Evolutionary conservation across 2,888 invertebrate species (phyloP), one percentile per base, ranked within the genome.

Genomic region (Thalpophila matura): DNA sequence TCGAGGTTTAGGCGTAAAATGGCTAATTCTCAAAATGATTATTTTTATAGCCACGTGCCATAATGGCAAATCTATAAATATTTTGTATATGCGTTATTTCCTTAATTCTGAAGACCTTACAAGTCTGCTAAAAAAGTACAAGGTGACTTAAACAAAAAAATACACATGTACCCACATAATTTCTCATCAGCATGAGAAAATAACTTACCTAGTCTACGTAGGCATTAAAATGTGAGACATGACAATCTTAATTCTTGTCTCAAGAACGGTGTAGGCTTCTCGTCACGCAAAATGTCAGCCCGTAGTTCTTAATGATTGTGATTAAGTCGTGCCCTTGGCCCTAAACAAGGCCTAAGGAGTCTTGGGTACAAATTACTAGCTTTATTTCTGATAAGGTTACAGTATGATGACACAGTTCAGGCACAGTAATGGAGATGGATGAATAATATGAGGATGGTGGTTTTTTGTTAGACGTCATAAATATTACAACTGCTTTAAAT

Each of bases 341-440:
- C 47, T 33, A 71, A 51, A 47, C 37, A 58, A 73, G 42, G 12
- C 14, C 40, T 66, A 12, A 58, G 33, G 20, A 40, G 38, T 35
- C 56, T 18, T 45, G 65, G 14, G 43, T 18, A 65, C 62, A 61
- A 65, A 65, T 70, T 65, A 70, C 63, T 33, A n/a, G 37, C 69
- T 61, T 50, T 60, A 69, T 43, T 38, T 22, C 37, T 69, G 60
- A 60, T 60, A 69, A 69, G 29, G 49, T 43, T 60, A 12, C 29
- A 37, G 18, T 31, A 22, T 45, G 69, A 49, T 60, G 43, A 43
- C 9, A 43, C 35, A 9, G 10, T 29, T 42, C 10, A 4, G 24
- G 2, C 24, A 14, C 33, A n/a, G 7, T 24, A n/a, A 40, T 3
- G 1, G 4, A 6, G 18, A 0, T 18, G 16, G 24, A 33, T n/a